Evolutionary conservation across 2,797 vertebrate genomes (phyloP).

Genomic region (Pipistrellus kuhlii): DNA sequence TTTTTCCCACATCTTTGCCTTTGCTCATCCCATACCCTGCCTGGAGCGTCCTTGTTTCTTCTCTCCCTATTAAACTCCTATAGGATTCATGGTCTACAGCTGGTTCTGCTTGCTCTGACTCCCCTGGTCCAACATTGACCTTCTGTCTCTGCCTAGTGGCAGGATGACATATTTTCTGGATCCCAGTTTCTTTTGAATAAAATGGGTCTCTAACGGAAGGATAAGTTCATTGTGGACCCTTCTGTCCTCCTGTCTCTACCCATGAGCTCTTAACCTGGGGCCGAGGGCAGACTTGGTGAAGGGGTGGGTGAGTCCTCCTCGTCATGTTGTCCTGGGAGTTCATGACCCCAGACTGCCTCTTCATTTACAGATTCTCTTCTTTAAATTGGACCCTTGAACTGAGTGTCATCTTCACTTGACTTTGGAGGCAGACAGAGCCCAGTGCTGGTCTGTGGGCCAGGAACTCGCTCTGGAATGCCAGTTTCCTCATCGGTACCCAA

Average conservation of each 20-base stretch:
- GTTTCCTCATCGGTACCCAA: background rate
- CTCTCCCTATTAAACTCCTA: background rate
- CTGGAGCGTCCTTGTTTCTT: background rate
- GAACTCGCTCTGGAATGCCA: accelerated
- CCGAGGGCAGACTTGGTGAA: background rate
- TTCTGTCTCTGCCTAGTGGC: background rate
- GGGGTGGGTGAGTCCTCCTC: background rate
- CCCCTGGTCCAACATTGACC: background rate
- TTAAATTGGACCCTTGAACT: background rate
- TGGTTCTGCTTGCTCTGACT: background rate
- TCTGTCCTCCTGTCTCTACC: background rate
- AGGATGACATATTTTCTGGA: background rate
- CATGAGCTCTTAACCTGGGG: background rate
- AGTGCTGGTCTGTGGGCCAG: no score
- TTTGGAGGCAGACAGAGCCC: background rate
- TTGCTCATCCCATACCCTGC: background rate
- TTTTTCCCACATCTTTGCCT: background rate
- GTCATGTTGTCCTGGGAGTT: background rate
- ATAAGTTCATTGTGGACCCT: background rate
- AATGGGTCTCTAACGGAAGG: background rate
- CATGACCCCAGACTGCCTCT: background rate
- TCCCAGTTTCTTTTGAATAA: background rate
- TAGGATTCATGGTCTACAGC: accelerated
- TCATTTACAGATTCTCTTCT: background rate
- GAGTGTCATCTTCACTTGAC: background rate